Percentiles rank a stretch among this genome's conserved stretches.
These are phyloP conservation scores for Anabas testudineus DNA, from an alignment of 2,797 vertebrate species.

Conservation along the genomic window DNA sequence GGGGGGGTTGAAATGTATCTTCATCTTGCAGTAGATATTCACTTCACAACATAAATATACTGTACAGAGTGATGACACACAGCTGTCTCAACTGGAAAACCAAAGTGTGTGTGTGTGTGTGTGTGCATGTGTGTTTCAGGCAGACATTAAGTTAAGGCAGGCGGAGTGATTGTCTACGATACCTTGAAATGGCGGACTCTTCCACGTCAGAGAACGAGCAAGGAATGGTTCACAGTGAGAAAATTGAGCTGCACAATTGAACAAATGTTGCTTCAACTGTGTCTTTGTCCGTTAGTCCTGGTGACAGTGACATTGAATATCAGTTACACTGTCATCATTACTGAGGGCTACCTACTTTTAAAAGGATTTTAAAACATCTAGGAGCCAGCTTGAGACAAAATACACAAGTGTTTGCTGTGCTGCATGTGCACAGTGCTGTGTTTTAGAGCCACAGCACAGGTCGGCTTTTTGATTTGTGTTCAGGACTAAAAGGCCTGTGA, in stretches of 20 bases:
- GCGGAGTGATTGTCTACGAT: constrained; percentile 76
- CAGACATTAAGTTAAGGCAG: constrained; percentile 75
- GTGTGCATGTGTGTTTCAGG: constrained; percentile 35
- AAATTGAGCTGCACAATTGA: constrained; percentile 52
- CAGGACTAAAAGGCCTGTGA: background rate
- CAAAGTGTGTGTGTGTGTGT: constrained; percentile 27
- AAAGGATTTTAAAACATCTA: background rate
- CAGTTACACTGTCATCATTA: constrained; percentile 24
- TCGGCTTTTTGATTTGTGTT: background rate
- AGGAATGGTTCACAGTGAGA: constrained; percentile 40
- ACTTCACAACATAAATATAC: constrained; percentile 84
- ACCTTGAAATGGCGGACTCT: constrained; percentile 49
- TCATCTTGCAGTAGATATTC: constrained; percentile 72
- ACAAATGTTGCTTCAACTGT: constrained; percentile 33
- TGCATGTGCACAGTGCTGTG: constrained; percentile 16
- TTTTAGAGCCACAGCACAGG: background rate
- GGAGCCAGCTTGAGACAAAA: constrained; percentile 11
- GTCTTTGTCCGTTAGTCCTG: constrained; percentile 6
- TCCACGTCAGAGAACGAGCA: constrained; percentile 19
- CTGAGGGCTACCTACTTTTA: constrained; percentile 21
- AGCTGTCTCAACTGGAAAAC: constrained; percentile 50
- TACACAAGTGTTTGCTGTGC: constrained; percentile 31
- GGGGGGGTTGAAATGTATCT: constrained; percentile 60
- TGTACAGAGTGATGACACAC: constrained; percentile 72
- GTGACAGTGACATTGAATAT: constrained; percentile 7